A percentile compares a stretch with the other conserved stretches of the same genome.
Conservation (phyloP, 2,113 vertebrate species). For the Lepus americanus region DNA sequence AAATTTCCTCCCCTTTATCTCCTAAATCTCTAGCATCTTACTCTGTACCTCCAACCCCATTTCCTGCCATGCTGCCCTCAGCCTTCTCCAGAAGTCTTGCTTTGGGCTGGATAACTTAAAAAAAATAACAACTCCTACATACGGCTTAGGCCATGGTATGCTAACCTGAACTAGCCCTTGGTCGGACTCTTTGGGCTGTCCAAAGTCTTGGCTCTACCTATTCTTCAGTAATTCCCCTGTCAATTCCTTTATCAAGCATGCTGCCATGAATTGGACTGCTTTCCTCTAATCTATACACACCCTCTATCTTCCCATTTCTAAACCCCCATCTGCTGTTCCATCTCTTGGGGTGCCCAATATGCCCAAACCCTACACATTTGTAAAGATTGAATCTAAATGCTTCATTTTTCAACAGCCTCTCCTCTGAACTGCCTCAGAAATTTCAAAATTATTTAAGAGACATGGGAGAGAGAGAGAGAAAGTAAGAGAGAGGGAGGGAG, state of each 20-base stretch:
- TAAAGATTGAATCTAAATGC: too few relatives aligned
- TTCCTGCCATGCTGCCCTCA: too few relatives aligned
- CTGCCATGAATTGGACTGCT: neutral
- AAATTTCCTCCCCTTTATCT: neutral
- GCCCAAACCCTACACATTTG: neutral
- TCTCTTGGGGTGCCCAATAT: neutral
- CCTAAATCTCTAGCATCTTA: neutral
- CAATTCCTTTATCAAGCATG: neutral
- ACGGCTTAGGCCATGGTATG: fast-evolving
- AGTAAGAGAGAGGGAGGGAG: too few relatives aligned
- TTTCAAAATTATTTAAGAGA: too few relatives aligned
- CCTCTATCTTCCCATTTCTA: neutral
- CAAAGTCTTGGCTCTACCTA: neutral
- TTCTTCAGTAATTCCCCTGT: neutral
- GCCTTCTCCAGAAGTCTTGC: neutral
- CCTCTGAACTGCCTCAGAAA: too few relatives aligned
- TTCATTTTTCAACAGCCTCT: neutral
- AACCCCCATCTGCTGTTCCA: neutral
- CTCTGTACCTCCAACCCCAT: too few relatives aligned
- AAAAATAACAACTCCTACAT: fast-evolving
- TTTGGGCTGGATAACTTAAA: fast-evolving
- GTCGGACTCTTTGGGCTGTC: neutral
- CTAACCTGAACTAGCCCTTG: neutral
- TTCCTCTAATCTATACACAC: neutral
- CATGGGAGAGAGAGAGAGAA: too few relatives aligned